phyloP scores from a whole-genome alignment of 2,888 invertebrate species.

The Pilophorus perplexus region DNA sequence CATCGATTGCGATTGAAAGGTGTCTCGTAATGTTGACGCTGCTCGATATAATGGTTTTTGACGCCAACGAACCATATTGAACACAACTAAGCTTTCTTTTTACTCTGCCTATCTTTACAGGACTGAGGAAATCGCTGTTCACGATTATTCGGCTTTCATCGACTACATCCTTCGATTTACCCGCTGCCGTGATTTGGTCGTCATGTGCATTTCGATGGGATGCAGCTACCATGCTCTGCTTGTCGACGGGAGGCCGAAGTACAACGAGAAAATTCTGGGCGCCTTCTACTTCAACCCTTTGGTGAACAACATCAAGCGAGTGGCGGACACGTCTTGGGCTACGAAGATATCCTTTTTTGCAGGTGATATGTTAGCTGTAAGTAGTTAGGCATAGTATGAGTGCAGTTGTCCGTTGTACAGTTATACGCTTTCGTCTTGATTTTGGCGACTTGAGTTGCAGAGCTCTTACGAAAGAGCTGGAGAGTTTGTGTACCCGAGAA shows the following conservation, averaged over 20 bases:
- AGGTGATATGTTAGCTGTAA: too few relatives aligned
- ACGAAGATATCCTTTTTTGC: too few relatives aligned
- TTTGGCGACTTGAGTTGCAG: background rate
- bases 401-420: too few relatives aligned
- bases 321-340: background rate
- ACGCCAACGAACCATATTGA: too few relatives aligned
- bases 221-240: constrained; percentile 51
- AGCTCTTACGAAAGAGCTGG: background rate
- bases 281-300: constrained; percentile 20
- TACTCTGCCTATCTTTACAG: constrained; percentile 18
- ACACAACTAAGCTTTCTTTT: too few relatives aligned
- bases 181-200: background rate
- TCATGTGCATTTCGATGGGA: constrained; percentile 17
- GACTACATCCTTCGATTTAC: constrained; percentile 16
- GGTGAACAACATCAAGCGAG: constrained; percentile 16
- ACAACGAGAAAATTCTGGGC: constrained; percentile 60
- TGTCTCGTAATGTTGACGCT: too few relatives aligned
- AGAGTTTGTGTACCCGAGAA: background rate
- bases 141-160: constrained; percentile 13
- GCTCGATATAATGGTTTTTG: too few relatives aligned
- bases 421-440: too few relatives aligned
- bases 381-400: too few relatives aligned
- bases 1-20: too few relatives aligned
- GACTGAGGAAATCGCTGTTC: constrained; percentile 1
- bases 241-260: constrained; percentile 64